Percentiles rank a stretch among this genome's conserved stretches.
These are phyloP conservation scores for Pardosa pseudoannulata DNA, from an alignment of 2,888 invertebrate genomes.

Conservation along the genomic window DNA sequence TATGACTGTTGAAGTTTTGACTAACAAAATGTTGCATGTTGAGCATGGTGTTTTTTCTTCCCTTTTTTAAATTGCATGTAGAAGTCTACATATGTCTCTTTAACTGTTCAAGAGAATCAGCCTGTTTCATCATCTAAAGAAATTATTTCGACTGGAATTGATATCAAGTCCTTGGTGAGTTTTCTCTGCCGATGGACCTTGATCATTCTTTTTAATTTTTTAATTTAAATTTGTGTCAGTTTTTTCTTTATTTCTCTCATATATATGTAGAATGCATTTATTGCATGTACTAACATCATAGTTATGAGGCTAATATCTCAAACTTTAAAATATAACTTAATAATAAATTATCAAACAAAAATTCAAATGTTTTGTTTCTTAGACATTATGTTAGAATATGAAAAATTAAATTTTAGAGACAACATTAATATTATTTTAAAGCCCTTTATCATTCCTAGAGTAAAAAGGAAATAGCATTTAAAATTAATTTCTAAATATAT, in stretches of 20 bases:
- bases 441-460: no score
- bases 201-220: neutral
- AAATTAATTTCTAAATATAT: no score
- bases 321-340: no score
- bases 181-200: neutral
- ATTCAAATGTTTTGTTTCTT: no score
- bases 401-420: no score
- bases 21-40: conserved; percentile 66
- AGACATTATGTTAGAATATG: no score
- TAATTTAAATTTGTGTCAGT: neutral
- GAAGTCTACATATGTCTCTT: conserved; percentile 67
- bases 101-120: conserved; percentile 64
- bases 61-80: conserved; percentile 71
- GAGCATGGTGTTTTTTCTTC: conserved; percentile 66
- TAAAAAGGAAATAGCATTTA: no score
- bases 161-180: conserved; percentile 71
- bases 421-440: no score
- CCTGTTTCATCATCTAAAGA: conserved; percentile 60
- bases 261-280: neutral
- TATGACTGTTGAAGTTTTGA: no score
- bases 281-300: conserved; percentile 1
- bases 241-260: neutral
- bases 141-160: conserved; percentile 68
- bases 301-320: no score
- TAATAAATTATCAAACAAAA: no score